Percentiles rank a stretch among this genome's conserved stretches.
These are phyloP conservation scores for Lamellibrachia luymesi DNA, from an alignment of 1,140 invertebrate genomes.

Conservation along the genomic window DNA sequence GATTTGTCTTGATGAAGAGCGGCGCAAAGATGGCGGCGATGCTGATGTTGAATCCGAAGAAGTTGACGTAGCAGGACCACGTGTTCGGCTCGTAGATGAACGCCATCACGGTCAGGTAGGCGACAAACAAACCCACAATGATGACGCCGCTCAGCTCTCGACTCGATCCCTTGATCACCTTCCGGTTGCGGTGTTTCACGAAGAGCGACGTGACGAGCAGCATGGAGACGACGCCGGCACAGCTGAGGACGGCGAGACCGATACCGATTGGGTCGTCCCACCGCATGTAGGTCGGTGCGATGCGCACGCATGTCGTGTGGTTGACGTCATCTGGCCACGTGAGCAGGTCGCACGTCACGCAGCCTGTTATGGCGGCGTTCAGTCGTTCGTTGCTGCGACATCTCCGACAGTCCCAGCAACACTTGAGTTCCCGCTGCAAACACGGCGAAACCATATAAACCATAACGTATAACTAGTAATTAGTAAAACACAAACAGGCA, in stretches of 20 bases:
- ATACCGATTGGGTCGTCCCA: slow-evolving; percentile 48
- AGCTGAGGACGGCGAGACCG: slow-evolving; percentile 58
- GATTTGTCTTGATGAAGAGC: slow-evolving; percentile 71
- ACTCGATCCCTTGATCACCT: slow-evolving; percentile 45
- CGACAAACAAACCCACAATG: slow-evolving; percentile 34
- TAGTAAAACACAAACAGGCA: not conserved
- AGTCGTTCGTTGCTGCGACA: slow-evolving; percentile 14
- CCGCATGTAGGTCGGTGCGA: slow-evolving; percentile 23
- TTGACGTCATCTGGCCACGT: slow-evolving; percentile 2
- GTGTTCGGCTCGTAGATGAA: slow-evolving; percentile 57
- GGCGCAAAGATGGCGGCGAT: slow-evolving; percentile 68
- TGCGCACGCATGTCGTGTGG: slow-evolving; percentile 10
- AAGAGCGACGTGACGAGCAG: slow-evolving; percentile 33
- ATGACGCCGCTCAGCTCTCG: slow-evolving; percentile 41
- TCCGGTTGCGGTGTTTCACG: slow-evolving; percentile 29
- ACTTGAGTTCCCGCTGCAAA: not conserved
- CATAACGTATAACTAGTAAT: not conserved
- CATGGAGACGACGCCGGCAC: slow-evolving; percentile 51
- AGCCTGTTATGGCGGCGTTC: not conserved
- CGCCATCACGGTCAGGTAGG: slow-evolving; percentile 32
- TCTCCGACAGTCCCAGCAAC: slow-evolving; percentile 11
- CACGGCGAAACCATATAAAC: not conserved
- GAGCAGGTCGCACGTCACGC: not conserved
- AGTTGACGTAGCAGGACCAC: slow-evolving; percentile 61
- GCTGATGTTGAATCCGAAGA: slow-evolving; percentile 67